Base-by-base conservation (phyloP, 2,797 vertebrate species). In the Rhadinocentrus ornatus region DNA sequence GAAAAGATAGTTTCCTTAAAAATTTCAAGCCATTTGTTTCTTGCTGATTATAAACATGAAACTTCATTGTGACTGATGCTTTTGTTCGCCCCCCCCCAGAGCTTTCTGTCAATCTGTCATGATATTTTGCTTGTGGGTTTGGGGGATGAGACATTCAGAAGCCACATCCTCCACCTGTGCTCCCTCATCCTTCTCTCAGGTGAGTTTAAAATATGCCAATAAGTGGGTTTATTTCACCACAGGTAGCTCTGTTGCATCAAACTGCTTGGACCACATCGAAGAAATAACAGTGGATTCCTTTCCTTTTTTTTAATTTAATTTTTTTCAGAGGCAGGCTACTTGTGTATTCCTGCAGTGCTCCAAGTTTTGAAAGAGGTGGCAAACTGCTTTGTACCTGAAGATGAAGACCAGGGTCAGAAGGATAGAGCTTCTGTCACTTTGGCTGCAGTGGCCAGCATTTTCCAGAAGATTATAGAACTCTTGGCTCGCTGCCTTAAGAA, bases 391-490 rank as follows among this genome's bases (percentile, higher is more conserved):
- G 65, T 88, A 41, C 87, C 85, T 29, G 87, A 89, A 48, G 91
- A 88, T 34, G 26, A 56, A 58, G 53, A 46, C 70, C 53, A 76
- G 66, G 15, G 15, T 87, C 35, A 77, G 73, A 86, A 86, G 41
- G 88, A 94, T 57, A 67, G 91, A 0, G 24, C 89, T 31, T 22
- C 75, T 41, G 61, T 90, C 16, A 68, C 95, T 50, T 87, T 96
- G 68, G 82, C 89, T 1, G 83, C 92, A 73, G 88, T 98, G 62
- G 95, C 95, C 73, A 95, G 94, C 1, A 78, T 96, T 39, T 99
- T 99, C 90, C 96, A 98, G 87, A 97, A 96, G 84, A 88, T 96
- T 66, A 84, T 99, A 62, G 96, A 97, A 90, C 91, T 94, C 35
- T 74, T 97, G 39, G 94, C 95, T 9, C 61, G 76, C 2, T 85